Base-by-base conservation (phyloP, 2,797 vertebrate species). In the Leontopithecus rosalia region DNA sequence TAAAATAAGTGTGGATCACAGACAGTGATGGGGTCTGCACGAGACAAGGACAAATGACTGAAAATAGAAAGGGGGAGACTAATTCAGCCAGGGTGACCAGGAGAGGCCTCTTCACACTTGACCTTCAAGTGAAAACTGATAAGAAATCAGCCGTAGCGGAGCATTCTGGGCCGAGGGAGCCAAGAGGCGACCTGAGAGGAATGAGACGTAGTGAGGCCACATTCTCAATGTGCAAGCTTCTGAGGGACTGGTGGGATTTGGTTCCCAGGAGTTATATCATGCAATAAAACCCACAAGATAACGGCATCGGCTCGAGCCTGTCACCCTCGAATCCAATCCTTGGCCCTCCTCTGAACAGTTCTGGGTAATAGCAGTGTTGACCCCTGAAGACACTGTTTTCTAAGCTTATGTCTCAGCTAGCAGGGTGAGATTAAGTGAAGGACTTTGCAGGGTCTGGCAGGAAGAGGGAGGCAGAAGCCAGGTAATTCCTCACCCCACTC, bases 301-400 rank as follows among this genome's bases (percentile, higher is more conserved):
- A 73, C 0, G 6, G 48, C 67, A 73, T 20, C 1, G 1, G 36
- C 26, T 22, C 5, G 26, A 64, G 24, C 17, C 57, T 0, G 9
- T 36, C 22, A 26, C 30, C 55, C n/a, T 36, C 70, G 5, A 33
- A 8, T 46, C 30, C 57, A 1, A 30, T 10, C 43, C 39, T 57
- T 13, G 22, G 26, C 43, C 75, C 17, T 76, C 43, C 14, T 8
- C 43, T 76, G 43, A 76, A 30, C 14, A 46, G 28, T 76, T 76
- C 43, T 30, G 28, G 43, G 36, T 73, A 39, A 39, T 12, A 73
- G 22, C 11, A 73, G 70, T 26, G 36, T 6, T 41, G 75, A 76
- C 14, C 8, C 8, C 75, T 76, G 41, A 30, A 76, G 41, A 76
- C 0, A 14, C 14, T 48, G 43, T 30, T 33, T 43, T 14, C 43